Percentiles rank a stretch among this genome's conserved stretches.
Conservation (phyloP, 1,140 invertebrate genomes). For the Trichonephila clavipes region DNA sequence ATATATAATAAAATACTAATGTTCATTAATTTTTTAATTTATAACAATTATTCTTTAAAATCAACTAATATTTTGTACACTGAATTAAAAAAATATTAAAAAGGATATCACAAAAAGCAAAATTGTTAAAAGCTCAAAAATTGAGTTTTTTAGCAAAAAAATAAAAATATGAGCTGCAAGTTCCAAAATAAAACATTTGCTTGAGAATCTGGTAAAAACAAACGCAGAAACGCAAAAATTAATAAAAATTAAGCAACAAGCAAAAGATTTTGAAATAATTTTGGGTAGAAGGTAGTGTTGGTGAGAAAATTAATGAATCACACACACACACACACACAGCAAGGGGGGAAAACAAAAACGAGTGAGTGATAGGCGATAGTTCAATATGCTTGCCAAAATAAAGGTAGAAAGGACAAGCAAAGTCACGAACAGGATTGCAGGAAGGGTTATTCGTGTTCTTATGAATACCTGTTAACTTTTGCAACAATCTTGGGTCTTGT, state of each 20-base stretch:
- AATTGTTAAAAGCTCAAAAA: too few species aligned
- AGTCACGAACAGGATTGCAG: not conserved
- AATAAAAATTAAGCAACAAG: not conserved
- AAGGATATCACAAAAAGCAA: too few species aligned
- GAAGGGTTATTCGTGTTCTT: not conserved
- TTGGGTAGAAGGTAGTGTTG: not conserved
- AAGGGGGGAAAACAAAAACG: not conserved
- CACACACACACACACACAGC: too few species aligned
- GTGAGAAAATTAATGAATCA: not conserved
- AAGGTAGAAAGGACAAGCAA: not conserved
- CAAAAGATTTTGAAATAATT: too few species aligned
- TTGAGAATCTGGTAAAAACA: not conserved
- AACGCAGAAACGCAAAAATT: not conserved
- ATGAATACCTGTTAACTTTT: conserved; percentile 11
- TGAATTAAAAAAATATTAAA: too few species aligned
- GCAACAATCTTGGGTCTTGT: not conserved
- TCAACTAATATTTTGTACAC: too few species aligned
- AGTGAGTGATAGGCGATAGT: not conserved
- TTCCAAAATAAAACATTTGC: not conserved
- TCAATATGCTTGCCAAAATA: not conserved
- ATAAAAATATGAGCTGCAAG: not conserved
- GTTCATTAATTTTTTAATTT: too few species aligned
- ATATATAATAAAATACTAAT: too few species aligned
- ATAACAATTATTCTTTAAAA: too few species aligned
- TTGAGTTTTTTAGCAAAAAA: too few species aligned